These are phyloP conservation scores for Nemotelus nigrinus DNA, from an alignment of 2,888 invertebrate species.

Conservation along the genomic window DNA sequence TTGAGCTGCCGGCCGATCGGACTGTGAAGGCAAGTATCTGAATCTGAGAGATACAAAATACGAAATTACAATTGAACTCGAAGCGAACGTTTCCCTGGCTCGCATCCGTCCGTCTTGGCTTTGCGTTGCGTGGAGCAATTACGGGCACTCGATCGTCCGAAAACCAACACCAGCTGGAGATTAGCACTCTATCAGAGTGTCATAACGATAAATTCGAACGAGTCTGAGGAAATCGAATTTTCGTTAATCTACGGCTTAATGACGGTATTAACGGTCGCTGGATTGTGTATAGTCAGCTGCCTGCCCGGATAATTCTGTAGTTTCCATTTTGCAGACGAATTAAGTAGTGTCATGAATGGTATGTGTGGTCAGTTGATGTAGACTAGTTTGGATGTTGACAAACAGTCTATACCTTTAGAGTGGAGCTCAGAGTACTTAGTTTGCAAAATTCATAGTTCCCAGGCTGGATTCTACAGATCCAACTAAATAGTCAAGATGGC, in stretches of 20 bases:
- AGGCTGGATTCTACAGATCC: too few species aligned
- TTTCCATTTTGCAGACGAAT: too few species aligned
- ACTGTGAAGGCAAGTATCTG: background rate
- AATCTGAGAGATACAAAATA: background rate
- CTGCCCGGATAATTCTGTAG: background rate
- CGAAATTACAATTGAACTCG: too few species aligned
- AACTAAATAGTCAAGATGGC: too few species aligned
- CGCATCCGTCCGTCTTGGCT: background rate
- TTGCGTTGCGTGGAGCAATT: slow-evolving; percentile 35
- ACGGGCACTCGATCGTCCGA: slow-evolving; percentile 7
- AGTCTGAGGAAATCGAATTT: slow-evolving; percentile 44
- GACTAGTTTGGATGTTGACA: too few species aligned
- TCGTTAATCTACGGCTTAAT: slow-evolving; percentile 45
- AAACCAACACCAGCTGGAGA: slow-evolving; percentile 30
- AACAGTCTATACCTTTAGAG: too few species aligned
- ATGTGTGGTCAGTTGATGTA: background rate
- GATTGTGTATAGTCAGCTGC: slow-evolving; percentile 37
- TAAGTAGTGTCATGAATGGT: too few species aligned
- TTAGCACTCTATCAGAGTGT: slow-evolving; percentile 42
- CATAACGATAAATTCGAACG: slow-evolving; percentile 46
- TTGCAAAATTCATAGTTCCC: too few species aligned
- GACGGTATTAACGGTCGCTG: slow-evolving; percentile 30
- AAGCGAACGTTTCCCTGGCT: background rate
- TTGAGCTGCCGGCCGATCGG: background rate
- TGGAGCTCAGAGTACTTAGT: too few species aligned